Conservation (phyloP, 2,797 vertebrate species). For the Coreius guichenoti region DNA sequence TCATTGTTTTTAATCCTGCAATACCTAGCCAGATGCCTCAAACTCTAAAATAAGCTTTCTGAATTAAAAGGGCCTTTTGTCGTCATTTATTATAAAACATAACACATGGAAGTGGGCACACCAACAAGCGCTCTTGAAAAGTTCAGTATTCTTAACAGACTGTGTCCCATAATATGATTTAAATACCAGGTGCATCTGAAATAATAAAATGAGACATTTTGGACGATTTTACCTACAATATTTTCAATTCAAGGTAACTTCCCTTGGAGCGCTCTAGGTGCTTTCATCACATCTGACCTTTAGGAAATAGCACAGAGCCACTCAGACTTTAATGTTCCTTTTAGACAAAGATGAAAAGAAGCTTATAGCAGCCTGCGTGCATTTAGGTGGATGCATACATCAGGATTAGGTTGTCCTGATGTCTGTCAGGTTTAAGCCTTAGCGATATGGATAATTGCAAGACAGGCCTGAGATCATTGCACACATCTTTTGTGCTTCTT, state of each 20-base stretch:
- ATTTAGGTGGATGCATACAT: conserved; percentile 15
- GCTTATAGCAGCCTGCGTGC: background rate
- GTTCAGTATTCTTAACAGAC: conserved; percentile 27
- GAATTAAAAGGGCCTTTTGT: conserved; percentile 23
- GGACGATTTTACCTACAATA: conserved; percentile 8
- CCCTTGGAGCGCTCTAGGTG: background rate
- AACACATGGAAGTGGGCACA: conserved; percentile 16
- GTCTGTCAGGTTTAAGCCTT: conserved; percentile 4
- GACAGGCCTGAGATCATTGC: background rate
- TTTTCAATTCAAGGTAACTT: conserved; percentile 28
- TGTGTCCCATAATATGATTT: conserved; percentile 39
- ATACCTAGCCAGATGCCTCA: conserved; percentile 8
- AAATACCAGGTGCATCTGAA: conserved; percentile 27
- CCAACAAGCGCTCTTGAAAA: conserved; percentile 18
- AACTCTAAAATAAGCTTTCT: background rate
- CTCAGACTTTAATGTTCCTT: background rate
- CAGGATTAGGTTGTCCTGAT: background rate
- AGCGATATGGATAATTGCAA: background rate
- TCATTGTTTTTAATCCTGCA: background rate
- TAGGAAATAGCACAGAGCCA: background rate
- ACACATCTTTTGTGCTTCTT: background rate
- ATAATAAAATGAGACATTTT: conserved; percentile 35
- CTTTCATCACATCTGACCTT: conserved; percentile 38
- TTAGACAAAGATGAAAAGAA: background rate
- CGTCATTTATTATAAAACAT: conserved; percentile 11